phyloP scores from a whole-genome alignment of 37 sponge, comb jelly and placozoan species.

The Aplysina aerophoba region DNA sequence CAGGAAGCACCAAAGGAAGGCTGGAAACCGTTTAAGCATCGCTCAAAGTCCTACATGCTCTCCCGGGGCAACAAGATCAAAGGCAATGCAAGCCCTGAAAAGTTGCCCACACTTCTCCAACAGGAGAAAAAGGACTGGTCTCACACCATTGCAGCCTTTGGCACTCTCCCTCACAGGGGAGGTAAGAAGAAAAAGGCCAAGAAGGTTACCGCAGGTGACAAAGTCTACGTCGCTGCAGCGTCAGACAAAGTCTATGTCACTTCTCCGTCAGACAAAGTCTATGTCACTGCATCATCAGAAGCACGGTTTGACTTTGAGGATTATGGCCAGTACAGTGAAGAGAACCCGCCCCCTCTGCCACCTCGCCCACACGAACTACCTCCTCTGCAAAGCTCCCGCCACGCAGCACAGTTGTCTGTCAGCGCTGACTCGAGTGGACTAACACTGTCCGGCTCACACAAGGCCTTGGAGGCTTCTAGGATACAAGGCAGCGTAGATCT shows the following conservation, averaged over 20 bases:
- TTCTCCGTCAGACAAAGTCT: background rate
- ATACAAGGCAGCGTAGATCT: too few relatives aligned
- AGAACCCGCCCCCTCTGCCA: slow-evolving; percentile 28
- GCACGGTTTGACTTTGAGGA: background rate
- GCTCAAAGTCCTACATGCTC: slow-evolving; percentile 27
- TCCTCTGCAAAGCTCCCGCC: background rate
- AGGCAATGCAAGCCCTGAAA: background rate
- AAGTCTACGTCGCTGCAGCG: too few relatives aligned
- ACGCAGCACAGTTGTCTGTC: too few relatives aligned
- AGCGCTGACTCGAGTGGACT: too few relatives aligned
- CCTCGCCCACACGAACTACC: slow-evolving; percentile 37
- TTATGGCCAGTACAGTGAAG: slow-evolving; percentile 23
- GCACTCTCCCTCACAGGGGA: background rate
- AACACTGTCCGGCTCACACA: too few relatives aligned
- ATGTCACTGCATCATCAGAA: background rate
- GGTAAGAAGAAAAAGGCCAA: slow-evolving; percentile 15
- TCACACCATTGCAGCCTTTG: background rate
- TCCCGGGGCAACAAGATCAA: slow-evolving; percentile 5
- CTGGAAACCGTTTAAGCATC: background rate
- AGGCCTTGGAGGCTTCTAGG: too few relatives aligned
- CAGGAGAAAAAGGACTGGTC: background rate
- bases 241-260: background rate
- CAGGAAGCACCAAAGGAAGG: background rate
- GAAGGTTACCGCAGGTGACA: background rate
- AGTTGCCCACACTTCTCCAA: too few relatives aligned